Percentiles rank a stretch among this genome's conserved stretches.
These are phyloP conservation scores for Mormyrus lacerda DNA, from an alignment of 2,113 vertebrate genomes.

Conservation along the genomic window DNA sequence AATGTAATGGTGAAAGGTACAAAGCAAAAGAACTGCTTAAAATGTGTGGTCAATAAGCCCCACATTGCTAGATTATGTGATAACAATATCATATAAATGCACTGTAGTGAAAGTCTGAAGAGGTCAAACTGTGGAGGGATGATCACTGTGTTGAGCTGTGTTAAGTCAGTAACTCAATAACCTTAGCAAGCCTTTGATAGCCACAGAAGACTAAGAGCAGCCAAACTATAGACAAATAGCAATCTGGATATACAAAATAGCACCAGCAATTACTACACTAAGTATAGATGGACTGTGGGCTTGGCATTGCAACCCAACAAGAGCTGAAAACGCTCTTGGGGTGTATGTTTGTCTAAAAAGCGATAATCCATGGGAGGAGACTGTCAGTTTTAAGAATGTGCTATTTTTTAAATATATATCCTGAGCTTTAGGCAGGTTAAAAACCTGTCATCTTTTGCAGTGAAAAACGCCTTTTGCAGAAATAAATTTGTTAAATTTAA, in stretches of 20 bases:
- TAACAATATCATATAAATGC: not conserved
- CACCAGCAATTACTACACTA: conserved; percentile 14
- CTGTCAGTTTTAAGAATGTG: not conserved
- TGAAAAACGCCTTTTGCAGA: not conserved
- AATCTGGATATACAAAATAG: not conserved
- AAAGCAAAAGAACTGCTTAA: not conserved
- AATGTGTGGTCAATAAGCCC: not conserved
- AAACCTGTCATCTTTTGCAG: not conserved
- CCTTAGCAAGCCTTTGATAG: not conserved
- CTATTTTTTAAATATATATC: not conserved
- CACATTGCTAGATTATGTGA: not conserved
- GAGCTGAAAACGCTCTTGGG: not conserved
- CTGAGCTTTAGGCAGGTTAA: not conserved
- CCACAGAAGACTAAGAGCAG: not conserved
- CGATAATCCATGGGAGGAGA: not conserved
- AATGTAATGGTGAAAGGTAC: not conserved
- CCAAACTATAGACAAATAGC: conserved; percentile 10
- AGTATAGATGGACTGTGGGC: conserved; percentile 12
- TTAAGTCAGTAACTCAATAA: not conserved
- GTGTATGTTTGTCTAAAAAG: not conserved
- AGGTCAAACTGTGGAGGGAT: not conserved
- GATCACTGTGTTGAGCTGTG: not conserved
- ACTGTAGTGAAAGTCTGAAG: not conserved
- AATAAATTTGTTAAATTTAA: not conserved
- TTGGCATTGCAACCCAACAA: not conserved